These are phyloP conservation scores for Engraulis encrasicolus DNA, from an alignment of 2,113 vertebrate genomes.

Conservation along the genomic window DNA sequence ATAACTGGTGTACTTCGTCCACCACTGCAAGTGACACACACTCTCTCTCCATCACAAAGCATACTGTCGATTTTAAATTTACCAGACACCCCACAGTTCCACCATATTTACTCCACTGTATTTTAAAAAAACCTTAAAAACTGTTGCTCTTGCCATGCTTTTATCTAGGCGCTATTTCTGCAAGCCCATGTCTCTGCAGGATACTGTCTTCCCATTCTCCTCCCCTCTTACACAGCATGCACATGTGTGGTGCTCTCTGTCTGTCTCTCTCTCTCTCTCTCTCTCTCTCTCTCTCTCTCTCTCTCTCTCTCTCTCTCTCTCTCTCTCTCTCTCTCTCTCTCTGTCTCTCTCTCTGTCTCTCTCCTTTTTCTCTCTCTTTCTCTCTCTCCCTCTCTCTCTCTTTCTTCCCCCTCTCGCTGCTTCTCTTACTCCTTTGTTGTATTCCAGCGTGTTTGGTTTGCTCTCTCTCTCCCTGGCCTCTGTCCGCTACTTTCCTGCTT, in stretches of 20 bases:
- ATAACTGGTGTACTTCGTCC: too few relatives aligned
- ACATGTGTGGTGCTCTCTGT: neutral
- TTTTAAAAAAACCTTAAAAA: too few relatives aligned
- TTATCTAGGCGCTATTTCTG: too few relatives aligned
- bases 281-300: neutral
- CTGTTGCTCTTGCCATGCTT: too few relatives aligned
- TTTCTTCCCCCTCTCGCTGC: neutral
- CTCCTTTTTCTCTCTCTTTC: neutral
- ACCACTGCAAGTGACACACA: too few relatives aligned
- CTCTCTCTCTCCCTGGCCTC: neutral
- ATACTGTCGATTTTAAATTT: too few relatives aligned
- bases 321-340: neutral
- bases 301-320: neutral
- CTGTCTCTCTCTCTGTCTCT: neutral
- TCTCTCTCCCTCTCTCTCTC: neutral
- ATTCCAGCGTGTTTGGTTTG: too few relatives aligned
- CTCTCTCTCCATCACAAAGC: too few relatives aligned
- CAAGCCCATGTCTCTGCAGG: neutral
- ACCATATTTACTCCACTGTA: too few relatives aligned
- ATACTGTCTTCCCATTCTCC: neutral
- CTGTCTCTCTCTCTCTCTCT: neutral
- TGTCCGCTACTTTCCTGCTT: neutral
- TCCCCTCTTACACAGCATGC: too few relatives aligned
- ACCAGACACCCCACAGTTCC: too few relatives aligned
- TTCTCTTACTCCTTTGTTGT: too few relatives aligned